phyloP scores from a whole-genome alignment of 2,113 vertebrate genomes.

The Pogonocichla stellata region DNA sequence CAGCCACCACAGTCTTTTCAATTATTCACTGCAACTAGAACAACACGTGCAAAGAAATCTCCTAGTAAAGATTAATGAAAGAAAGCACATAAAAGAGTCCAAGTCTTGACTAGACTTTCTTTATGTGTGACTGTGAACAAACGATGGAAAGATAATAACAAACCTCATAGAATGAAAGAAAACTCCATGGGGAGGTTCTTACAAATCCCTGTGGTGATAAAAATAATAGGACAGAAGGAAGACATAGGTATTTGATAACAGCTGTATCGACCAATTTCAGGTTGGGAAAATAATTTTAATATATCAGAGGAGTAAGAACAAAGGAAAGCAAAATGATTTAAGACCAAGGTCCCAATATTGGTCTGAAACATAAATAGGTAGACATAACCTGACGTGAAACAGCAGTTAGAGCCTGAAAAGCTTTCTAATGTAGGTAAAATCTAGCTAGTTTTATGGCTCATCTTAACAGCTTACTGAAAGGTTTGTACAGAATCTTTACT shows the following conservation, averaged over 20 bases:
- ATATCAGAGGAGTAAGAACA: not conserved
- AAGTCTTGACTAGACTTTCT: not conserved
- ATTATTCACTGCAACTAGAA: not conserved
- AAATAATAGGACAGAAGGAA: not conserved
- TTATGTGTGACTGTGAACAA: not conserved
- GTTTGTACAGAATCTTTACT: not conserved
- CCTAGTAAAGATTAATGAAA: not conserved
- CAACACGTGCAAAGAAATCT: not conserved
- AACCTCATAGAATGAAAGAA: not conserved
- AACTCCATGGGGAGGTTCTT: not conserved
- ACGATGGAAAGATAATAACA: not conserved
- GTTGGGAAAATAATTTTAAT: not conserved
- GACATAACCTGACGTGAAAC: not conserved
- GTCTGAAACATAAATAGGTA: not conserved
- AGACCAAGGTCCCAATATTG: not conserved
- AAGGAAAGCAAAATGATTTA: not conserved
- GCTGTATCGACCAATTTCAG: not conserved
- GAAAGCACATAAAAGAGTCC: not conserved
- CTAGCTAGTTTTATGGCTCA: not conserved
- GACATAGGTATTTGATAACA: not conserved
- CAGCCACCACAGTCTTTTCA: not conserved
- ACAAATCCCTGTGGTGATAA: not conserved
- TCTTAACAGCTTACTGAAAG: not conserved
- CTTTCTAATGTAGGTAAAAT: not conserved
- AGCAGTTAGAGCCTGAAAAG: not conserved